A percentile compares a stretch with the other conserved stretches of the same genome.
Conservation (phyloP, 2,797 vertebrate genomes). For the Spea hammondii region DNA sequence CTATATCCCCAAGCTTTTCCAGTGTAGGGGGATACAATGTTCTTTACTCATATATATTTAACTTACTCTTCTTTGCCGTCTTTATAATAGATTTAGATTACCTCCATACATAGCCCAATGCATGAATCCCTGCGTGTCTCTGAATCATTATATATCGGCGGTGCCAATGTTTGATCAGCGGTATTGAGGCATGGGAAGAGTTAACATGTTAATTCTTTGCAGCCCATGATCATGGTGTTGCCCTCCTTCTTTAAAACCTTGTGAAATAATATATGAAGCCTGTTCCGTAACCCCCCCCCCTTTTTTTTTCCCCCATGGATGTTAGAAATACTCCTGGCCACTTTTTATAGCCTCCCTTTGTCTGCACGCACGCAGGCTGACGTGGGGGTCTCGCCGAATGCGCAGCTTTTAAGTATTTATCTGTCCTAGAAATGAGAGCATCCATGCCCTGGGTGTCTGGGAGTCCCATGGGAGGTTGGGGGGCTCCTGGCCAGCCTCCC, state of each 20-base stretch:
- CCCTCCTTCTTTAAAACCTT: background rate
- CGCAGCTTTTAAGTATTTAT: constrained; percentile 73
- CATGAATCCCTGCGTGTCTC: background rate
- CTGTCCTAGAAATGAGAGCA: constrained; percentile 70
- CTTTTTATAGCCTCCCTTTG: constrained; percentile 33
- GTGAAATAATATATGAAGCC: background rate
- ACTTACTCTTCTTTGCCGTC: too few relatives aligned
- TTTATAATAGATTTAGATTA: background rate
- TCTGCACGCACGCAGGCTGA: constrained; percentile 58
- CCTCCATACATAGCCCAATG: too few relatives aligned
- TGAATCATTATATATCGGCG: background rate
- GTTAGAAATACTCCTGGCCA: constrained; percentile 4
- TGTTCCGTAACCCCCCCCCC: background rate
- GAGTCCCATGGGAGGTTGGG: constrained; percentile 66
- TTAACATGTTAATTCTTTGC: background rate
- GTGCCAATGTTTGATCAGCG: background rate
- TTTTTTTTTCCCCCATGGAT: constrained; percentile 2
- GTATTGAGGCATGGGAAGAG: background rate
- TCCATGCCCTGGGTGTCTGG: constrained; percentile 80
- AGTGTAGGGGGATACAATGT: too few relatives aligned
- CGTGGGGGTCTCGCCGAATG: constrained; percentile 63
- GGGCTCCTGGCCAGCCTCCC: constrained; percentile 72
- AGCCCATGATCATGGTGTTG: background rate
- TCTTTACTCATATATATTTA: too few relatives aligned
- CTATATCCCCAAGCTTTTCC: too few relatives aligned